Conservation (phyloP, 2,113 vertebrate species). For the Takifugu flavidus region DNA sequence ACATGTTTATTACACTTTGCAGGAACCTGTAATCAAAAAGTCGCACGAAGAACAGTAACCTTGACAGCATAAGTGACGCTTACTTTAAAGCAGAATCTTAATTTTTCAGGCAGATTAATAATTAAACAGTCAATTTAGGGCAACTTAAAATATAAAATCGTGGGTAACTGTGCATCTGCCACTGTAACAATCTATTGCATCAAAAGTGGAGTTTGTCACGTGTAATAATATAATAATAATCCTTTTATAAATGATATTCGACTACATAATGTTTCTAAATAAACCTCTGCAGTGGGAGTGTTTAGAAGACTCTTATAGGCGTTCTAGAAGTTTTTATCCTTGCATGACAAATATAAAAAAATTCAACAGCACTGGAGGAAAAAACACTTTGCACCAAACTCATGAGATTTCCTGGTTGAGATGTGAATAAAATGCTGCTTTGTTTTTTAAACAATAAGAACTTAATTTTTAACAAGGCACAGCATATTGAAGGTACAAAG, state of each 20-base stretch:
- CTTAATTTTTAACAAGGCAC: conserved; percentile 48
- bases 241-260: not conserved
- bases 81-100: not conserved
- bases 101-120: not conserved
- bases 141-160: conserved; percentile 1
- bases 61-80: not conserved
- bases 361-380: not conserved
- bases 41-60: conserved; percentile 5
- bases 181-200: not conserved
- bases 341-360: conserved; percentile 14
- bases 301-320: not conserved
- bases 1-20: too few relatives aligned
- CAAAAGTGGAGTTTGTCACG: not conserved
- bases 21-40: not conserved
- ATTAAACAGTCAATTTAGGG: not conserved
- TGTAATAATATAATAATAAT: not conserved
- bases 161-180: not conserved
- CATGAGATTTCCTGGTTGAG: conserved; percentile 17
- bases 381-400: too few relatives aligned
- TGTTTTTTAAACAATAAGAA: not conserved
- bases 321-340: not conserved
- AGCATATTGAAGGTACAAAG: conserved; percentile 41
- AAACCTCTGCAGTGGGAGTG: not conserved
- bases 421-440: conserved; percentile 20
- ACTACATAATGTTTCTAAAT: not conserved